phyloP scores from a whole-genome alignment of 1,140 invertebrate species.

The Psix sp. region DNA sequence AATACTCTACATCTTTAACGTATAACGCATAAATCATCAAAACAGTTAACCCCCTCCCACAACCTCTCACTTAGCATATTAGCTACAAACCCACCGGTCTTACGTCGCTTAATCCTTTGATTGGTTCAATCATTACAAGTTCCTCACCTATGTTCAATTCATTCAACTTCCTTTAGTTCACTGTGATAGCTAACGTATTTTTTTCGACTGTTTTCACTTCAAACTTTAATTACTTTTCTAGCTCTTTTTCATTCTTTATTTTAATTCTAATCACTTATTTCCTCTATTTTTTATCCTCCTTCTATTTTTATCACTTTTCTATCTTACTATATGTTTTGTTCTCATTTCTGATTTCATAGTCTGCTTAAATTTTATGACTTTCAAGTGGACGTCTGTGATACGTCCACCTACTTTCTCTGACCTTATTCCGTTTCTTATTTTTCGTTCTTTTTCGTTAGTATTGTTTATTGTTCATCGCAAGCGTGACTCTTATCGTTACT shows the following conservation, averaged over 20 bases:
- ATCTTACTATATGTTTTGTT: neutral
- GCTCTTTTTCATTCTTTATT: neutral
- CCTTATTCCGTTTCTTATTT: slow-evolving; percentile 43
- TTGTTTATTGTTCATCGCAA: slow-evolving; percentile 49
- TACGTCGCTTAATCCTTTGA: slow-evolving; percentile 32
- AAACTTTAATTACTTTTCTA: neutral
- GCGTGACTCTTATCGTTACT: slow-evolving; percentile 36
- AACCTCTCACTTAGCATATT: neutral
- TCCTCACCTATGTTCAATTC: slow-evolving; percentile 37
- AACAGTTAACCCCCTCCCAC: neutral
- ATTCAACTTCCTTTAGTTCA: slow-evolving; percentile 18
- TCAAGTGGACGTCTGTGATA: slow-evolving; percentile 18
- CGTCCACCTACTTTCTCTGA: slow-evolving; percentile 53
- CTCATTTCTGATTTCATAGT: slow-evolving; percentile 9
- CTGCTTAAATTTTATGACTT: slow-evolving; percentile 20
- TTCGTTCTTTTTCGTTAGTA: slow-evolving; percentile 28
- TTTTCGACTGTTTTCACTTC: slow-evolving; percentile 3
- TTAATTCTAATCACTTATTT: slow-evolving; percentile 14
- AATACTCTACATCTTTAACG: neutral
- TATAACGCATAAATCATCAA: slow-evolving; percentile 3
- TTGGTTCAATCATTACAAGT: slow-evolving; percentile 35
- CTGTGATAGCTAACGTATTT: slow-evolving; percentile 60
- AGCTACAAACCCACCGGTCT: slow-evolving; percentile 35
- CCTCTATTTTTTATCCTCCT: slow-evolving; percentile 23
- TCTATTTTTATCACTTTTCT: slow-evolving; percentile 20